These are phyloP conservation scores for Pempheris klunzingeri DNA, from an alignment of 2,797 vertebrate genomes.

Conservation along the genomic window DNA sequence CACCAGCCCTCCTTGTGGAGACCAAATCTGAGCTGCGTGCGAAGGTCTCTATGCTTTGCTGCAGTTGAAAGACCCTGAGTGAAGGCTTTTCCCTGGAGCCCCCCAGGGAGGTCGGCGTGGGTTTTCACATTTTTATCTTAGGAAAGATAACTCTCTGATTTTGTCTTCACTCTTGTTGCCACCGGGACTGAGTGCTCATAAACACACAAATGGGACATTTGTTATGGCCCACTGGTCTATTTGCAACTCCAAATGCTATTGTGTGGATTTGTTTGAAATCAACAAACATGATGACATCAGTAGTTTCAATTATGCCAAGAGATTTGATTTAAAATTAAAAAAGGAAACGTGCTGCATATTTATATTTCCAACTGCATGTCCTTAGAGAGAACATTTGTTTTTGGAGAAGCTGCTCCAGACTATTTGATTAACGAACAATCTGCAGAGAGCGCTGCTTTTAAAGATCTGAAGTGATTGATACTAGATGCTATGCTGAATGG, in stretches of 20 bases:
- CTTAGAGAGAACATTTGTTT: constrained; percentile 4
- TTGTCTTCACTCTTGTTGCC: not conserved
- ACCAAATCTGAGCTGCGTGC: constrained; percentile 44
- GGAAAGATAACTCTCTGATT: constrained; percentile 21
- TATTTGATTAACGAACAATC: not conserved
- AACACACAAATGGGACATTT: constrained; percentile 15
- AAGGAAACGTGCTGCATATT: not conserved
- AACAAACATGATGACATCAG: not conserved
- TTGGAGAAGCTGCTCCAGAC: constrained; percentile 1
- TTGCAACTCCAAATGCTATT: not conserved
- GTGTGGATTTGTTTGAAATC: not conserved
- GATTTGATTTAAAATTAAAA: not conserved
- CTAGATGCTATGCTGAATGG: not conserved
- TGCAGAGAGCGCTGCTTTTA: not conserved
- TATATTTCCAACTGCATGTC: not conserved
- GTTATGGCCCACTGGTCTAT: not conserved
- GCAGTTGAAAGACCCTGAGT: constrained; percentile 61
- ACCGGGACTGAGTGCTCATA: not conserved
- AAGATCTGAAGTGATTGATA: not conserved
- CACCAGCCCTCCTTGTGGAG: constrained; percentile 47
- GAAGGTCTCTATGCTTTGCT: constrained; percentile 55
- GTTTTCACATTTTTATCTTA: constrained; percentile 27
- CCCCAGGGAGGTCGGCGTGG: constrained; percentile 39
- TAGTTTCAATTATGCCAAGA: not conserved
- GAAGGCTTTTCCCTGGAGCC: constrained; percentile 37